Evolutionary conservation across 2,888 invertebrate species (phyloP), one percentile per base, ranked within the genome.

Genomic region (Ernsta delagoae): DNA sequence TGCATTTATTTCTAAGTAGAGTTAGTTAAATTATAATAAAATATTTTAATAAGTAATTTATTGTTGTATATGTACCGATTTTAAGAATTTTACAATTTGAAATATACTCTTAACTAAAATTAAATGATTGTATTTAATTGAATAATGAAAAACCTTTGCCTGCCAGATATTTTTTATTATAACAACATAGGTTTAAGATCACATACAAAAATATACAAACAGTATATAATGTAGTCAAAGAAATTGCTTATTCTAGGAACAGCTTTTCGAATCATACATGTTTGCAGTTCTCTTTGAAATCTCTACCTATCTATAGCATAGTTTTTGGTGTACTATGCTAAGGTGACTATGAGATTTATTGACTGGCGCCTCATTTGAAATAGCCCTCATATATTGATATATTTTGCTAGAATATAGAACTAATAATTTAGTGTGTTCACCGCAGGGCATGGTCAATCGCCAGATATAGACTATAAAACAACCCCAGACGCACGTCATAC

Each of bases 191-290:
- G n/a, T 60, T 66, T 43, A 67, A 61, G 60, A 54, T 48, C 66
- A 70, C 66, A 54, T 70, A 70, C 70, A 70, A 70, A 70, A 70
- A 70, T 70, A 70, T 70, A 67, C 65, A 66, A 41, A 62, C 43
- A 62, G 60, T 43, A 31, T 24, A 36, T 24, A 53, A 53, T 48
- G 24, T 56, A 65, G 54, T 36, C 41, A 5, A 60, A 36, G 34
- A 65, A 53, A 66, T 11, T 34, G 34, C 53, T 66, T 53, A 60
- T 36, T 60, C 48, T 59, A n/a, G 12, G 24, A 41, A 50, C 4
- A n/a, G 12, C n/a, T n/a, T n/a, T n/a, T n/a, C 5, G 36, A 36
- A 36, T 36, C 5, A 5, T 36, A 36, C 36, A 36, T 5, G 36
- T 36, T 36, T 36, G 36, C 36, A n/a, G n/a, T n/a, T n/a, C n/a